These are phyloP conservation scores for Amphiprion clarkii DNA, from an alignment of 2,797 vertebrate genomes.

Conservation along the genomic window DNA sequence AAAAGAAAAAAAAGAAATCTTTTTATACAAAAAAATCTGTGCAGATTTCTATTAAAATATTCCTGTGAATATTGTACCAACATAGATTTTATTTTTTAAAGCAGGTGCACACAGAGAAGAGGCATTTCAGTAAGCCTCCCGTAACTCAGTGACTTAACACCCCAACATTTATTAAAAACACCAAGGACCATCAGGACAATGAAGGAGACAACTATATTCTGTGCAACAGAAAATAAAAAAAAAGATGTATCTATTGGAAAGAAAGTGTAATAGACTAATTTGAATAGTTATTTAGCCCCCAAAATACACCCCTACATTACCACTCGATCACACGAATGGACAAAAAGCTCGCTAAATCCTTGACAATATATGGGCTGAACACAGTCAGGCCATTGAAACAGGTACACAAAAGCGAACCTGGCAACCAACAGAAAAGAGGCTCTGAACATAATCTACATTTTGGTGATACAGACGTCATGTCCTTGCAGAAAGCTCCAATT, in stretches of 20 bases:
- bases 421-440: slow-evolving; percentile 22
- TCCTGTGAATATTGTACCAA: slow-evolving; percentile 6
- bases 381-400: slow-evolving; percentile 20
- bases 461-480: slow-evolving; percentile 18
- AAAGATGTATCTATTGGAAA: neutral
- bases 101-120: neutral
- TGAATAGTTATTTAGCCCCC: slow-evolving; percentile 22
- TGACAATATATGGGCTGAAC: slow-evolving; percentile 24
- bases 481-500: slow-evolving; percentile 26
- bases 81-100: neutral
- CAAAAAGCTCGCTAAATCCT: slow-evolving; percentile 25
- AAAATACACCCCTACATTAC: slow-evolving; percentile 14
- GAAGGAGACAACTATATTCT: slow-evolving; percentile 6
- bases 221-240: neutral
- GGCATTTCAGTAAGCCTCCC: neutral
- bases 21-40: neutral
- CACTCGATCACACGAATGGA: neutral
- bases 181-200: slow-evolving; percentile 14
- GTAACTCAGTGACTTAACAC: neutral
- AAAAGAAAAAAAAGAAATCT: neutral
- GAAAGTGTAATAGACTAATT: slow-evolving; percentile 12
- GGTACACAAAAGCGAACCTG: slow-evolving; percentile 32
- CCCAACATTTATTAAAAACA: neutral
- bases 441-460: slow-evolving; percentile 32
- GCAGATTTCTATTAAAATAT: slow-evolving; percentile 4